These are phyloP conservation scores for Euclidia mi DNA, from an alignment of 2,888 invertebrate species.

Conservation along the genomic window DNA sequence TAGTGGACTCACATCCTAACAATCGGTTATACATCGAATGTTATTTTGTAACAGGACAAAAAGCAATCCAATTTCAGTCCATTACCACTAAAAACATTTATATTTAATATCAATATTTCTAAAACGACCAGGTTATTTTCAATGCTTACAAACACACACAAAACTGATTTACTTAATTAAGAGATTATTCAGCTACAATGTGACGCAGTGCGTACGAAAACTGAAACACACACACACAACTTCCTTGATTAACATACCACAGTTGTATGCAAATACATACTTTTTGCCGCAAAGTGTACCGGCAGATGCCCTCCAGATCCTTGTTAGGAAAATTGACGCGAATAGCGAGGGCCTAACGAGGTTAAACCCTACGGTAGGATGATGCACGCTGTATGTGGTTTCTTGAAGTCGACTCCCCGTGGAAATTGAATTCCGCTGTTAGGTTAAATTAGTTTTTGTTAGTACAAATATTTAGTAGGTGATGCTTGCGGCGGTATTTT, in stretches of 20 bases:
- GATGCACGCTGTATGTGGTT: constrained; percentile 40
- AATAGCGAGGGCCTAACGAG: constrained; percentile 69
- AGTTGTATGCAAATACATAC: constrained; percentile 73
- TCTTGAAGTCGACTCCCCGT: constrained; percentile 34
- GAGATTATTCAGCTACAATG: constrained; percentile 35
- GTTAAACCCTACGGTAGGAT: constrained; percentile 53
- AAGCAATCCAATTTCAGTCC: no score
- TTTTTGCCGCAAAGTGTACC: constrained; percentile 56
- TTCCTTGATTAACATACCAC: constrained; percentile 72
- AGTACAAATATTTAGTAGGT: no score
- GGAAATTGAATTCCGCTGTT: constrained; percentile 45
- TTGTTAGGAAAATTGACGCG: constrained; percentile 75
- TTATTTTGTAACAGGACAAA: no score
- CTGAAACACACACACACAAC: constrained; percentile 59
- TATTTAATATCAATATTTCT: neutral
- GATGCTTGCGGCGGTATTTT: no score
- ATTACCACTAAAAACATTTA: no score
- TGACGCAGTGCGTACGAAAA: constrained; percentile 38
- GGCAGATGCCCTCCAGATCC: constrained; percentile 66
- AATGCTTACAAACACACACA: constrained; percentile 11
- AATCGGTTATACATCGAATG: no score
- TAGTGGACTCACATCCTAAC: no score
- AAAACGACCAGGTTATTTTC: constrained; percentile 1
- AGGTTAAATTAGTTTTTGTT: constrained; percentile 33
- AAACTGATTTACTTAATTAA: constrained; percentile 38